Evolutionary conservation across 2,113 vertebrate species (phyloP).

Genomic region (Triplophysa tibetana): DNA sequence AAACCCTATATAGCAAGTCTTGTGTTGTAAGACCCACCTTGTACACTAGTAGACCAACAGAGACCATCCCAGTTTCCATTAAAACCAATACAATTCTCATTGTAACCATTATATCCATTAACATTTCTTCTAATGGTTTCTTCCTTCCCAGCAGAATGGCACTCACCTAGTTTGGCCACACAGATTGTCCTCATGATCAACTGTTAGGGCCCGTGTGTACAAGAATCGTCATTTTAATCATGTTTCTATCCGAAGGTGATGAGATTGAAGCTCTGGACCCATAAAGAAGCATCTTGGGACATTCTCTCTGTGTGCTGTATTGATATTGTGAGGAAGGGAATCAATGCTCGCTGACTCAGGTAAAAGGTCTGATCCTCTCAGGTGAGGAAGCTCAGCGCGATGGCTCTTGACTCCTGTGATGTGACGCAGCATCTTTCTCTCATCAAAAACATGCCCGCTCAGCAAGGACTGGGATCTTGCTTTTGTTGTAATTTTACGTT

Average conservation of each 20-base stretch:
- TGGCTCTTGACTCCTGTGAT: background rate
- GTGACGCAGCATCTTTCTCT: constrained; percentile 32
- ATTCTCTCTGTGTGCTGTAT: background rate
- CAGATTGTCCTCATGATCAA: background rate
- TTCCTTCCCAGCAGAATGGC: too few relatives aligned
- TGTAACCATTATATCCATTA: too few relatives aligned
- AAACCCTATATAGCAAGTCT: too few relatives aligned
- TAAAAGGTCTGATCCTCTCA: constrained; percentile 21
- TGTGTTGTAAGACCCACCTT: too few relatives aligned
- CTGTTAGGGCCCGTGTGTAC: background rate
- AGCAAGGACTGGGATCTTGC: constrained; percentile 7
- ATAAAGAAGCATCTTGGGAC: constrained; percentile 5
- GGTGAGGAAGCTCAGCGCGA: constrained; percentile 9
- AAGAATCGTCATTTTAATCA: background rate
- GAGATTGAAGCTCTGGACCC: background rate
- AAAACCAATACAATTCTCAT: too few relatives aligned
- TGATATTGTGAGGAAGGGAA: constrained; percentile 29
- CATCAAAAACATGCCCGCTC: background rate
- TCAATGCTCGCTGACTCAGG: constrained; percentile 24
- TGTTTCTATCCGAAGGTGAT: constrained; percentile 1
- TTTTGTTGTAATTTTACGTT: constrained; percentile 11
- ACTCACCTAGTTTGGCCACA: too few relatives aligned
- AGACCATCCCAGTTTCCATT: too few relatives aligned
- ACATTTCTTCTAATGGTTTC: too few relatives aligned
- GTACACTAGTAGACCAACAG: too few relatives aligned